Evolutionary conservation across 2,888 invertebrate species (phyloP), one percentile per base, ranked within the genome.

Genomic region (Plagiodera versicolora): DNA sequence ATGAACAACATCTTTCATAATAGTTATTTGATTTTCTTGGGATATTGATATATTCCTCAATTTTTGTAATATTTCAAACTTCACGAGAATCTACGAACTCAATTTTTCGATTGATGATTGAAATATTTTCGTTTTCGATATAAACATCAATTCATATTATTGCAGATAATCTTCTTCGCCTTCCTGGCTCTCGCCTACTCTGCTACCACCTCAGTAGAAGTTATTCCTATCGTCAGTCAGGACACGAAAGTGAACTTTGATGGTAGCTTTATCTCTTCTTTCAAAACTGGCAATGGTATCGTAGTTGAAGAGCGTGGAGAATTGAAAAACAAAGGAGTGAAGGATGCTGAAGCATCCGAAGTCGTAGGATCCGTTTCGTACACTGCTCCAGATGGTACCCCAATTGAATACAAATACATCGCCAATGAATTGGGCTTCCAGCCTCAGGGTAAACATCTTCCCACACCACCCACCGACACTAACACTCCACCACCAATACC

Each of bases 401-500:
- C 67, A 16, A 63, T 69, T 17, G 53, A 56, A 35, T 16, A 69
- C 10, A 58, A 61, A 44, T 86, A 83, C 75, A 81, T 83, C 16
- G 85, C 85, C 58, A 85, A 86, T 64, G 85, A 87, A 65, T 85
- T 85, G 67, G 86, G 86, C 50, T 86, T 82, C 80, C 81, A 81
- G 73, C 81, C 83, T 8, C 70, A 77, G 70, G 83, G 82, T 44
- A 79, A 76, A 14, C 81, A 83, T 71, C 67, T 83, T 58, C 82
- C 83, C 77, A 83, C 83, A 49, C 83, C 83, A 35, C 79, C 32
- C 20, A 89, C 89, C 57, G 86, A 89, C 72, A 89, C 89, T 75
- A 88, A 89, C 47, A 86, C 85, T 1, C 83, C 89, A 28, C 89
- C 88, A 44, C 89, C 89, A 63, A 86, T 89, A 61, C 89, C 89